A percentile compares a stretch with the other conserved stretches of the same genome.
These are phyloP conservation scores for Manduca sexta DNA, from an alignment of 1,140 invertebrate species.

Conservation along the genomic window DNA sequence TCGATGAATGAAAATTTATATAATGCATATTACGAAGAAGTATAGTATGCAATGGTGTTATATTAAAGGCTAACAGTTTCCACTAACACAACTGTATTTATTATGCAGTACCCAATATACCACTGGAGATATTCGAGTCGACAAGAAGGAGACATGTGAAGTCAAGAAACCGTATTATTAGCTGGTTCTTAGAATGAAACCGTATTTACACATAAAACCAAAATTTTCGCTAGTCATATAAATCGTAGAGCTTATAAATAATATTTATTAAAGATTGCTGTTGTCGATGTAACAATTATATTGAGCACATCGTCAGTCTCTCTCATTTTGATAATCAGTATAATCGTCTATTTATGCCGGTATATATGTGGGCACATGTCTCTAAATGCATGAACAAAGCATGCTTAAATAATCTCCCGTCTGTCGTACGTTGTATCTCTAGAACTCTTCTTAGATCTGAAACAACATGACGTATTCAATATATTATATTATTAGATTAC, in stretches of 20 bases:
- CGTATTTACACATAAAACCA: conserved; percentile 39
- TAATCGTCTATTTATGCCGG: conserved; percentile 38
- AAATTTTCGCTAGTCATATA: conserved; percentile 50
- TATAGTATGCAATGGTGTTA: background rate
- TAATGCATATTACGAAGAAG: background rate
- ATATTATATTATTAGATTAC: conserved; percentile 7
- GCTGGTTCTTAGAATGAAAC: conserved; percentile 72
- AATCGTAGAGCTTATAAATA: conserved; percentile 47
- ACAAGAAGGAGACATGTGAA: conserved; percentile 70
- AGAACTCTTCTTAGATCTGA: conserved; percentile 31
- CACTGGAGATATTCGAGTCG: conserved; percentile 73
- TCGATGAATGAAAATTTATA: no score
- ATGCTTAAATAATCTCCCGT: conserved; percentile 46
- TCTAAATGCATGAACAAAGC: conserved; percentile 56
- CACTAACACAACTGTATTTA: conserved; percentile 69
- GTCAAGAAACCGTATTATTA: conserved; percentile 73
- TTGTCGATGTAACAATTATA: conserved; percentile 38
- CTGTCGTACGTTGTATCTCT: conserved; percentile 14
- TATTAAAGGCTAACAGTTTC: conserved; percentile 19
- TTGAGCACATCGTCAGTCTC: conserved; percentile 28
- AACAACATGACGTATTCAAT: conserved; percentile 17
- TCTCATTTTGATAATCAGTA: conserved; percentile 44
- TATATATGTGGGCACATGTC: conserved; percentile 28
- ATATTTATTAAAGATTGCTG: conserved; percentile 25
- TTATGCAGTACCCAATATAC: conserved; percentile 74